Conservation (phyloP, 2,797 vertebrate genomes). For the Zalophus californianus region DNA sequence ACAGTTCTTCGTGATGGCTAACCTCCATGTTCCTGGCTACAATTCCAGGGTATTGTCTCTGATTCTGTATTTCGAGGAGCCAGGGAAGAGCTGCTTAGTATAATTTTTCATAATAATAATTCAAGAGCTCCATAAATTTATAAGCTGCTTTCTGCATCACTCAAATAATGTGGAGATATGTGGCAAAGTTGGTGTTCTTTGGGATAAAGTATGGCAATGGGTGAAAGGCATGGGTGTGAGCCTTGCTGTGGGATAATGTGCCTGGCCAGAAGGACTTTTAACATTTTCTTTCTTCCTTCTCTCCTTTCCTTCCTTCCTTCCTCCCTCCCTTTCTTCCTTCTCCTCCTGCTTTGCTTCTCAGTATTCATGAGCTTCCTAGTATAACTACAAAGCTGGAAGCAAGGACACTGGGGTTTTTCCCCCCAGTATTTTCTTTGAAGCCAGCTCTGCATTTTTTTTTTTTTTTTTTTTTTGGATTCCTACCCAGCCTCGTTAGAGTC, state of each 20-base stretch:
- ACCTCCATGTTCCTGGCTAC: not conserved
- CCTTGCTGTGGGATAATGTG: not conserved
- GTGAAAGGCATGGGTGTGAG: not conserved
- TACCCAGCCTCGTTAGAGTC: not conserved
- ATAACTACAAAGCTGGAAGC: not conserved
- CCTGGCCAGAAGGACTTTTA: not conserved
- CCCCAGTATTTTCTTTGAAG: not conserved
- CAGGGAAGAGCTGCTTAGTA: not conserved
- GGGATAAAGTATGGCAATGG: not conserved
- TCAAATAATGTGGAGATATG: not conserved
- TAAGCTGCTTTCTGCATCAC: not conserved
- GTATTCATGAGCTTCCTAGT: not conserved
- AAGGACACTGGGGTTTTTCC: not conserved
- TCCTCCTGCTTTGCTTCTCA: not conserved
- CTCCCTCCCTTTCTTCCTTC: not conserved
- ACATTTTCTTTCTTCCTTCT: not conserved
- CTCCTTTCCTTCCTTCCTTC: no score
- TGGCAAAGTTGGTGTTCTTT: not conserved
- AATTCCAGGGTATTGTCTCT: not conserved
- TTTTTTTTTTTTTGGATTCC: not conserved
- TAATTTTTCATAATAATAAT: not conserved
- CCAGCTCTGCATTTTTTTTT: not conserved
- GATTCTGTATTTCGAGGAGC: not conserved
- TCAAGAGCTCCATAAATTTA: not conserved
- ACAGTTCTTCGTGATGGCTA: rapidly evolving